Conservation (phyloP, 2,113 vertebrate species). For the Piaya cayana region DNA sequence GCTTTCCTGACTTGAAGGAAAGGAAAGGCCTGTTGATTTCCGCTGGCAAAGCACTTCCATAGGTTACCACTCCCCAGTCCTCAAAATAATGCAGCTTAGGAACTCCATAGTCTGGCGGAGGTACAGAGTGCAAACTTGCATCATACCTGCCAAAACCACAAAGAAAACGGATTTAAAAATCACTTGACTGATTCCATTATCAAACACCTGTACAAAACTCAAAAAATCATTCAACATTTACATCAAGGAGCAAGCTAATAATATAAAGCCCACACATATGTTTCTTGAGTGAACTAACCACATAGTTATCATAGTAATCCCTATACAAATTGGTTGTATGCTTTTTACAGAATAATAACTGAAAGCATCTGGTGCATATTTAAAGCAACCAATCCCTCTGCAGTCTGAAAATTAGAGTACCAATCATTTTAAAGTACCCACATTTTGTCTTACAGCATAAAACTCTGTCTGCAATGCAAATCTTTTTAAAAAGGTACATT, state of each 20-base stretch:
- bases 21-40: slow-evolving; percentile 89
- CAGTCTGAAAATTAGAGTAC: not conserved
- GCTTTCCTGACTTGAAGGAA: slow-evolving; percentile 97
- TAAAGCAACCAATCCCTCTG: not conserved
- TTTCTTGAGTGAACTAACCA: not conserved
- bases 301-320: not conserved
- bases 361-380: not conserved
- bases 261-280: not conserved
- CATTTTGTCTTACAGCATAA: not conserved
- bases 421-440: not conserved
- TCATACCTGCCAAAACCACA: slow-evolving; percentile 85
- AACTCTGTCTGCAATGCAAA: not conserved
- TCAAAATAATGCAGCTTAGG: slow-evolving; percentile 91
- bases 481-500: not conserved
- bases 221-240: rapidly evolving
- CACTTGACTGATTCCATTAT: not conserved
- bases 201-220: not conserved
- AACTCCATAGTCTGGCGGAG: slow-evolving; percentile 88
- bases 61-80: slow-evolving; percentile 98
- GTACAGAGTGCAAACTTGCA: slow-evolving; percentile 80
- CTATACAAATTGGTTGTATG: not conserved
- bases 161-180: slow-evolving; percentile 3
- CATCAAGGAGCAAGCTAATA: not conserved
- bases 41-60: slow-evolving; percentile 87
- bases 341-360: not conserved